phyloP scores from a whole-genome alignment of 2,888 invertebrate species.

The Noctua fimbriata region DNA sequence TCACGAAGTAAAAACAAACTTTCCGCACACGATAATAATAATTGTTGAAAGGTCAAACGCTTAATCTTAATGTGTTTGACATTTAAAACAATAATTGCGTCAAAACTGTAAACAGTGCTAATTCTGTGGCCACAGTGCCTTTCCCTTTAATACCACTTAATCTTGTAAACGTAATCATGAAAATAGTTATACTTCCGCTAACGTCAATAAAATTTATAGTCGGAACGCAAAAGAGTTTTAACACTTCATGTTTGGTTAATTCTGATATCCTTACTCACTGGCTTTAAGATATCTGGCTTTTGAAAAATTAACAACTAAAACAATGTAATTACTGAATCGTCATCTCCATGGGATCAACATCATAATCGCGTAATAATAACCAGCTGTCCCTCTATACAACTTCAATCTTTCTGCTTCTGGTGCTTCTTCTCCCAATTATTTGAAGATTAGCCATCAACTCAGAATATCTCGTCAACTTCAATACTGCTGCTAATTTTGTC shows the following conservation, averaged over 20 bases:
- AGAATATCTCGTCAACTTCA: not conserved
- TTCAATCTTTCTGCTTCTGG: not conserved
- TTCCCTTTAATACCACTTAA: conserved; percentile 24
- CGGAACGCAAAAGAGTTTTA: not conserved
- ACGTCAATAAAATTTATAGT: not conserved
- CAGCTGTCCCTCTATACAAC: not conserved
- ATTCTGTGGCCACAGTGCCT: conserved; percentile 11
- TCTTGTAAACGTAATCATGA: not conserved
- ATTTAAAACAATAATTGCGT: conserved; percentile 38
- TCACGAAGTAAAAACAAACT: conserved; percentile 13
- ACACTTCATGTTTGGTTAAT: not conserved
- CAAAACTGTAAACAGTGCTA: conserved; percentile 10
- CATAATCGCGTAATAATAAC: not conserved
- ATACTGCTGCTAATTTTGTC: not conserved
- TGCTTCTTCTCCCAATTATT: not conserved
- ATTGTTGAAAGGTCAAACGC: conserved; percentile 34
- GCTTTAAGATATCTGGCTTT: not conserved
- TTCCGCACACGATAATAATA: conserved; percentile 20
- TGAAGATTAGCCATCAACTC: not conserved
- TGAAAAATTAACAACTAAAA: not conserved
- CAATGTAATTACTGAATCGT: not conserved
- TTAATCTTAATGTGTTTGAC: conserved; percentile 48
- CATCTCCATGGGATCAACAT: not conserved
- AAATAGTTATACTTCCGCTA: conserved; percentile 1
- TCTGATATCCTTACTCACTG: not conserved